phyloP scores from a whole-genome alignment of 2,888 invertebrate genomes.

The Drosophila incognita region DNA sequence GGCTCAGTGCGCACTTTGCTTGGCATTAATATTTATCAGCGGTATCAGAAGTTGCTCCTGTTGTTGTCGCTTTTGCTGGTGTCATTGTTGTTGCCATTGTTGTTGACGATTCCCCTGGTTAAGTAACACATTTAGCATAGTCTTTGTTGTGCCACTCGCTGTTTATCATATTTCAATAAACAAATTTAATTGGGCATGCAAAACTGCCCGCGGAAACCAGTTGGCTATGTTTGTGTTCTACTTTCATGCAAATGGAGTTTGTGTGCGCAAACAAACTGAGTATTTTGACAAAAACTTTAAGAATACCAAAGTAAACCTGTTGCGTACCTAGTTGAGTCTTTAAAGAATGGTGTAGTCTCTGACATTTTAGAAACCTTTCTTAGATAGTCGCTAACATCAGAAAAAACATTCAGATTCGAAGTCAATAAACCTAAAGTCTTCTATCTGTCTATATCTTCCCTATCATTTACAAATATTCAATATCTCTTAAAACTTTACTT shows the following conservation, averaged over 20 bases:
- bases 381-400: neutral
- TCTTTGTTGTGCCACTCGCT: slow-evolving; percentile 50
- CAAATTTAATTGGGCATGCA: slow-evolving; percentile 64
- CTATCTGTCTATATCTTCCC: neutral
- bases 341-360: neutral
- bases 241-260: neutral
- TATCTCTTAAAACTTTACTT: neutral
- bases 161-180: slow-evolving; percentile 76
- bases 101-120: slow-evolving; percentile 42
- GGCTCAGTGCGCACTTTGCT: slow-evolving; percentile 81
- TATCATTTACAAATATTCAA: neutral
- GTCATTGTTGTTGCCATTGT: slow-evolving; percentile 17
- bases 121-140: slow-evolving; percentile 71
- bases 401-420: neutral
- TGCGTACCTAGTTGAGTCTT: neutral
- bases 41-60: slow-evolving; percentile 64
- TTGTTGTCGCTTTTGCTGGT: slow-evolving; percentile 19
- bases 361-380: neutral
- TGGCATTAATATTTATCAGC: slow-evolving; percentile 79
- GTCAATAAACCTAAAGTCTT: too few species aligned
- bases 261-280: neutral
- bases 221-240: slow-evolving; percentile 5
- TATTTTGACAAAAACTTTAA: neutral
- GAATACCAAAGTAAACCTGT: neutral
- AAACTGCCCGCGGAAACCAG: slow-evolving; percentile 10